Conservation (phyloP, 2,113 vertebrate genomes). For the Myocastor coypus region DNA sequence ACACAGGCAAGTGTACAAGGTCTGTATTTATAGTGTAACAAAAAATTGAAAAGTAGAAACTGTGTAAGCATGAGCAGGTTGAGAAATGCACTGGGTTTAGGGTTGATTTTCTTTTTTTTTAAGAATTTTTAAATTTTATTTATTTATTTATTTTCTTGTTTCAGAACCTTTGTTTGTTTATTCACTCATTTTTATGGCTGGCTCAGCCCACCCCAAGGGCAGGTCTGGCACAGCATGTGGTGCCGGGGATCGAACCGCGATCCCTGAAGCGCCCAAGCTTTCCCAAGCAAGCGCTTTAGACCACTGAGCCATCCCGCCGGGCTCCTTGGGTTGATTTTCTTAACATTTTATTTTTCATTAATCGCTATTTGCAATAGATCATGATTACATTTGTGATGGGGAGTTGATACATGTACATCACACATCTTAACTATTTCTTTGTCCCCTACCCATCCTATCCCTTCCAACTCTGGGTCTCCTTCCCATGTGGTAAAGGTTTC, state of each 20-base stretch:
- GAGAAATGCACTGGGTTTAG: neutral
- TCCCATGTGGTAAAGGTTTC: neutral
- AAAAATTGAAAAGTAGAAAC: constrained; percentile 7
- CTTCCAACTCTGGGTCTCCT: neutral
- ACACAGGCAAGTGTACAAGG: neutral
- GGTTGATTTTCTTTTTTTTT: neutral
- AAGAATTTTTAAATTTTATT: too few species aligned
- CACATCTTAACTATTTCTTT: neutral
- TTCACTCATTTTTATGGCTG: too few species aligned
- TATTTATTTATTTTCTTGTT: too few species aligned
- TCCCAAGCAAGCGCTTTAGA: too few species aligned
- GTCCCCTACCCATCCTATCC: neutral
- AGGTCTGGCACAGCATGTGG: too few species aligned
- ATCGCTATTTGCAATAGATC: neutral
- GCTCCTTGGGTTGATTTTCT: neutral
- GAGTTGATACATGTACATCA: neutral
- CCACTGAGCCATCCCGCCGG: too few species aligned
- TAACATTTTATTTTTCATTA: neutral
- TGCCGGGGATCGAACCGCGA: too few species aligned
- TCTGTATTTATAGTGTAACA: neutral
- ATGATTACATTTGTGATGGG: neutral
- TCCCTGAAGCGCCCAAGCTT: too few species aligned
- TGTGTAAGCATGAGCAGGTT: neutral
- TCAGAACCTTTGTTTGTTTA: too few species aligned
- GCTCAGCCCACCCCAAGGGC: too few species aligned